These are phyloP conservation scores for Pterobdella sp. DNA, from an alignment of 2,888 invertebrate genomes.

Conservation along the genomic window DNA sequence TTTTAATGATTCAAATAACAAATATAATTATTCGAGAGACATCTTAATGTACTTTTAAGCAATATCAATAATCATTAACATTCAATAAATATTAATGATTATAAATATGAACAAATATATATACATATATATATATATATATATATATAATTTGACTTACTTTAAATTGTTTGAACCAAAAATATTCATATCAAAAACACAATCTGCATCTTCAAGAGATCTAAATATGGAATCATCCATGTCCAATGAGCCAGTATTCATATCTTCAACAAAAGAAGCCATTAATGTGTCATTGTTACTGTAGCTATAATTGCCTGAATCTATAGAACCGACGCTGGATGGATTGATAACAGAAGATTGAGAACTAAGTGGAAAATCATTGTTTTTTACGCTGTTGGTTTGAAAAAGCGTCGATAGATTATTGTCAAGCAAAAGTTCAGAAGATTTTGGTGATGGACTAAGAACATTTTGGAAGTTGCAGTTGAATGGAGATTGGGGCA, in stretches of 20 bases:
- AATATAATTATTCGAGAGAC: not conserved
- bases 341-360: slow-evolving; percentile 4
- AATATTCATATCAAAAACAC: slow-evolving; percentile 20
- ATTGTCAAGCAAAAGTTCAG: not conserved
- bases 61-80: not conserved
- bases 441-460: slow-evolving; percentile 7
- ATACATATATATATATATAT: too few species aligned
- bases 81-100: too few species aligned
- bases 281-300: not conserved
- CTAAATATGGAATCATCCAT: slow-evolving; percentile 19
- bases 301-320: slow-evolving; percentile 6
- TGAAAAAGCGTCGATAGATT: not conserved
- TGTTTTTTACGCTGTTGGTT: not conserved
- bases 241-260: not conserved
- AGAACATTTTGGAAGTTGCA: not conserved
- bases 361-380: not conserved
- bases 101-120: too few species aligned
- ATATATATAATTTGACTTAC: not conserved
- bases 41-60: not conserved
- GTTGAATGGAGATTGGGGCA: slow-evolving; percentile 1
- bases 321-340: slow-evolving; percentile 3
- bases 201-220: slow-evolving; percentile 24
- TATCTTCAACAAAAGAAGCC: slow-evolving; percentile 1
- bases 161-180: slow-evolving; percentile 6
- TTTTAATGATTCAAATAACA: too few species aligned